Evolutionary conservation across 2,113 vertebrate species (phyloP).

Genomic region (Aythya baeri): DNA sequence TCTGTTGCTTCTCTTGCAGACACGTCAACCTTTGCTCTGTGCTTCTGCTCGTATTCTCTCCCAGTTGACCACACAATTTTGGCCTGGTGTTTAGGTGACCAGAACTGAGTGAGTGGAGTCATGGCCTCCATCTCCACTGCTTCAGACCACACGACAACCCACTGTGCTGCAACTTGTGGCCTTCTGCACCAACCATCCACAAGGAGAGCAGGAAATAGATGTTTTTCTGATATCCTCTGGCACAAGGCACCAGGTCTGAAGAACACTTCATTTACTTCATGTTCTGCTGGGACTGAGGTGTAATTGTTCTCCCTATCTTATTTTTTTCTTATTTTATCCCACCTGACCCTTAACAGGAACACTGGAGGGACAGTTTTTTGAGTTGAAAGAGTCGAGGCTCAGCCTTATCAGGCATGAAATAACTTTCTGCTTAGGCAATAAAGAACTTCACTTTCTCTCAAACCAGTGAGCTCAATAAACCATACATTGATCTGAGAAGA

Average conservation of each 20-base stretch:
- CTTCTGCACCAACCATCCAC: not conserved
- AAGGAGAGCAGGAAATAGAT: not conserved
- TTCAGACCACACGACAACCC: not conserved
- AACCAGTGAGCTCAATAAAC: not conserved
- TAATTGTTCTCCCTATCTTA: not conserved
- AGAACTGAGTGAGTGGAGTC: not conserved
- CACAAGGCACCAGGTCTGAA: not conserved
- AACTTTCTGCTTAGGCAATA: not conserved
- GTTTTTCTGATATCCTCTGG: not conserved
- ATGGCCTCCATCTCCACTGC: not conserved
- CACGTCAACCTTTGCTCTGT: not conserved
- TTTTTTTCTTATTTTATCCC: not conserved
- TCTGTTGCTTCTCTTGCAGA: not conserved
- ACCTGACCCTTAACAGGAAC: not conserved
- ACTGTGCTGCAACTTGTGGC: not conserved
- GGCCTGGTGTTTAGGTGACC: fast-evolving
- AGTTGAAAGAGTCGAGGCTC: not conserved
- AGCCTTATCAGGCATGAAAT: not conserved
- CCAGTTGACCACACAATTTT: not conserved
- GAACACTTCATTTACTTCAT: not conserved
- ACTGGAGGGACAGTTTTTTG: not conserved
- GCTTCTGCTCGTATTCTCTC: not conserved
- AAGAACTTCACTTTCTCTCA: not conserved
- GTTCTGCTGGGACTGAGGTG: not conserved
- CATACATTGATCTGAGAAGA: not conserved